phyloP scores from a whole-genome alignment of 1,140 invertebrate genomes.

The Pogonomyrmex californicus region DNA sequence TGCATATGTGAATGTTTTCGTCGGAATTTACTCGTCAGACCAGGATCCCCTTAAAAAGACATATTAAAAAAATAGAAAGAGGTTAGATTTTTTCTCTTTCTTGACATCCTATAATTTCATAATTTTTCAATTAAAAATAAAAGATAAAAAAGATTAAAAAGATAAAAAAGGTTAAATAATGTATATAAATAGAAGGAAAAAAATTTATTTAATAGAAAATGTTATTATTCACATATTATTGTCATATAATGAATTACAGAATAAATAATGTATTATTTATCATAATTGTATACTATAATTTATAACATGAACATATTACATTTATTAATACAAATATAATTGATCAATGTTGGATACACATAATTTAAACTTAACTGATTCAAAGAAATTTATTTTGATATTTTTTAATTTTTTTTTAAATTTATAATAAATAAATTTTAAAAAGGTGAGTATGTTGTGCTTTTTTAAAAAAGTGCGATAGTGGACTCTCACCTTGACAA shows the following conservation, averaged over 20 bases:
- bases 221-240: not conserved
- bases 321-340: not conserved
- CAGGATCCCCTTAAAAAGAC: not conserved
- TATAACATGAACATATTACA: not conserved
- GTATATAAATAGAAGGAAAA: not conserved
- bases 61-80: not conserved
- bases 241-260: not conserved
- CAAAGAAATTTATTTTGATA: conserved; percentile 15
- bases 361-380: not conserved
- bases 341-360: not conserved
- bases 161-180: not conserved
- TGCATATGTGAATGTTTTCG: too few species aligned
- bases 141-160: not conserved
- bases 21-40: too few species aligned
- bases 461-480: not conserved
- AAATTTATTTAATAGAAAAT: not conserved
- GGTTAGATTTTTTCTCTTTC: not conserved
- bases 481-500: conserved; percentile 79
- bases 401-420: conserved; percentile 5
- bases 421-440: conserved; percentile 4
- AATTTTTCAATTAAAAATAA: not conserved
- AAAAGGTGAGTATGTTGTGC: not conserved
- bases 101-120: not conserved
- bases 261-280: not conserved
- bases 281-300: conserved; percentile 7